Base-by-base conservation (phyloP, 2,113 vertebrate genomes). In the Ammodytes marinus region DNA sequence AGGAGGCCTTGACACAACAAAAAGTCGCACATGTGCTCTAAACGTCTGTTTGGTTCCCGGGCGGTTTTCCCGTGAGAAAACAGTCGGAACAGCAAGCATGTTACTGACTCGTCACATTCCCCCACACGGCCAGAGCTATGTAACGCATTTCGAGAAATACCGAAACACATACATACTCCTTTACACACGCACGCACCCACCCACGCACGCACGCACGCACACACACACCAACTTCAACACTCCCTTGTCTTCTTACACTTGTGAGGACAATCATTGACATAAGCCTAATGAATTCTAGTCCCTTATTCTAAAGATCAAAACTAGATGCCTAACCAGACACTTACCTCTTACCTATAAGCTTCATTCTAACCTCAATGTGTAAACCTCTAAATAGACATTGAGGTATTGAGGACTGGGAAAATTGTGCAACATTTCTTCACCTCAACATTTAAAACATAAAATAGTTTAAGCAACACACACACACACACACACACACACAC, bases 11-110 rank as follows among this genome's bases (percentile, higher is more conserved):
- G 53, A 74, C 52, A 13, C 35, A 40, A 80, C 52, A 66, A 66
- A 64, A 69, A 87, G 82, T 92, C 82, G 73, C 90, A 91, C 74
- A 12, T 72, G 67, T 46, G 80, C 77, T 75, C 89, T 55, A 89
- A 87, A 83, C 78, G 82, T 59, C 77, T 82, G 82, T 84, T 83
- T 77, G 86, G 53, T 59, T 69, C 72, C 54, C 40, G 65, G 35
- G 15, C 19, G 40, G 71, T 89, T 93, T 95, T 94, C 94, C 93
- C 92, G 89, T 93, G 93, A 93, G 93, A 94, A 95, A 91, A 91
- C 86, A 85, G 87, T 79, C 43, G 15, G 63, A 85, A 66, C 74
- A 45, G 74, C 74, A 73, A 84, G 74, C 47, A 77, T 88, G 81
- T 74, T 89, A 92, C 88, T 60, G 71, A 90, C 74, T 89, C 80